These are phyloP conservation scores for Bryconaethiops microstoma DNA, from an alignment of 2,797 vertebrate species.

Conservation along the genomic window DNA sequence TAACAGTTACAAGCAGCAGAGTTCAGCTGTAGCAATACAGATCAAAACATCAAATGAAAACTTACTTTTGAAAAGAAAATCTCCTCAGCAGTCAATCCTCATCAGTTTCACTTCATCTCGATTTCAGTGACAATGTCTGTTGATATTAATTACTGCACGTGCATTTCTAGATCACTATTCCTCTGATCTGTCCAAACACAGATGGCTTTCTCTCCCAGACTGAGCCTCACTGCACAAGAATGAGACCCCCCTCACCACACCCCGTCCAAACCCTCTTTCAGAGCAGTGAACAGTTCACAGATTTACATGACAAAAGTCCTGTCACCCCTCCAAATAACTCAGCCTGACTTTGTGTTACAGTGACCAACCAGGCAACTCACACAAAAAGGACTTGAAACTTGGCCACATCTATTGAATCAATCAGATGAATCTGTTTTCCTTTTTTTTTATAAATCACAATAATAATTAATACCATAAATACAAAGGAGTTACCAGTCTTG, in stretches of 20 bases:
- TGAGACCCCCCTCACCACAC: not conserved
- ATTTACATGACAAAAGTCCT: slow-evolving; percentile 11
- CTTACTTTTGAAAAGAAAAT: not conserved
- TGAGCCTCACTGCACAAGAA: not conserved
- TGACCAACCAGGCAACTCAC: not conserved
- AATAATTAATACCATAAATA: too few species aligned
- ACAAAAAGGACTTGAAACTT: too few species aligned
- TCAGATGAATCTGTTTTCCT: too few species aligned
- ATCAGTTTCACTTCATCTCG: not conserved
- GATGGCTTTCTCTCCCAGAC: not conserved
- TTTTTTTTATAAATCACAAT: too few species aligned
- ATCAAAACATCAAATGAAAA: not conserved
- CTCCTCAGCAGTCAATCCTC: not conserved
- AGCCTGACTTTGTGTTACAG: not conserved
- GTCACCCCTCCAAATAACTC: not conserved
- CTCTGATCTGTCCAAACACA: not conserved
- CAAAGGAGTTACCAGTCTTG: too few species aligned
- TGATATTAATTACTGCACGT: not conserved
- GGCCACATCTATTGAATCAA: too few species aligned
- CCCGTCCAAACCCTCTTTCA: not conserved
- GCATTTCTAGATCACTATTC: not conserved
- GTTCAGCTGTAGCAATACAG: too few species aligned
- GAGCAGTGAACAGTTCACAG: not conserved
- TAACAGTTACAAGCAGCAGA: not conserved
- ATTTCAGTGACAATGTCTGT: not conserved